Conservation (phyloP, 2,797 vertebrate genomes). For the Eulemur mongoz region DNA sequence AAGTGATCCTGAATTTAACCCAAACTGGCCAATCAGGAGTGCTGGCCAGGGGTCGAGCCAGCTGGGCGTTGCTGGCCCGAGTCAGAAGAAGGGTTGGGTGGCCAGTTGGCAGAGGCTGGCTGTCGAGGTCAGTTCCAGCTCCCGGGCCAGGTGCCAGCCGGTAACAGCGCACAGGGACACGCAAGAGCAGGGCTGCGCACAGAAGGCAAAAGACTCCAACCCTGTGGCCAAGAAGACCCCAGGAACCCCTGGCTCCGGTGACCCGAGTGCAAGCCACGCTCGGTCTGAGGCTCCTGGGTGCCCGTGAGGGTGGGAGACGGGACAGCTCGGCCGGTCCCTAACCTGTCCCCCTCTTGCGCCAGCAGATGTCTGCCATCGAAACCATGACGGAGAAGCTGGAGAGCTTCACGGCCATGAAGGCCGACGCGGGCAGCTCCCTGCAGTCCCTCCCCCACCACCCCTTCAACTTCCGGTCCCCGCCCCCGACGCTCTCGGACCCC, state of each 20-base stretch:
- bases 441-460: conserved; percentile 96
- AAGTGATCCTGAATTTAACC: background rate
- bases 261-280: accelerated
- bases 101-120: background rate
- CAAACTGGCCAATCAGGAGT: background rate
- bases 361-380: conserved; percentile 98
- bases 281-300: accelerated
- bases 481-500: conserved; percentile 96
- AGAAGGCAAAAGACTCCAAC: too few relatives aligned
- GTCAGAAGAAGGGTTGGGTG: background rate
- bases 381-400: conserved; percentile 99
- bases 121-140: background rate
- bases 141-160: background rate
- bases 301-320: background rate
- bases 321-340: accelerated
- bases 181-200: background rate
- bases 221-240: accelerated
- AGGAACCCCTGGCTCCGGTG: background rate
- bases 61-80: too few relatives aligned
- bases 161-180: background rate
- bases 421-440: conserved; percentile 91
- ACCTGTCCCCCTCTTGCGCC: background rate
- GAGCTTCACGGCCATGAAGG: conserved; percentile 95
- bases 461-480: conserved; percentile 96
- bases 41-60: background rate